Base-by-base conservation (phyloP, 2,888 invertebrate species). In the Strigamia maritima region DNA sequence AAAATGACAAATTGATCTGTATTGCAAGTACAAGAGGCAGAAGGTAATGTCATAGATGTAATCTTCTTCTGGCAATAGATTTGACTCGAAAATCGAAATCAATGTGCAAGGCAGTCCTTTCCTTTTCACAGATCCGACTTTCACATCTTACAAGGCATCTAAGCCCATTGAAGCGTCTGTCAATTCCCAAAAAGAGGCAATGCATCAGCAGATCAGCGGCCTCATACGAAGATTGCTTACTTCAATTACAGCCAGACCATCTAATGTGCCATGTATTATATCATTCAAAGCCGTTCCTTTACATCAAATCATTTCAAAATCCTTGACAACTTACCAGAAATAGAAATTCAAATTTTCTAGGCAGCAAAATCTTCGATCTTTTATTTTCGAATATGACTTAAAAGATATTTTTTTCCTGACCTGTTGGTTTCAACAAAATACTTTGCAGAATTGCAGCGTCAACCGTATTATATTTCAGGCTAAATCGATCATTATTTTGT, bases 61-160 rank as follows among this genome's bases (percentile, higher is more conserved):
- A 70, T 70, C 70, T 70, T 70, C 70, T 24, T 70, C 70, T 70
- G 54, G 70, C 70, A 70, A 70, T 70, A 70, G 70, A 70, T 70
- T 28, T 70, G 70, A 2, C 28, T 16, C 24, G 70, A 54, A 70
- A 70, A 12, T 16, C 24, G 70, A 54, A 70, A 70, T 70, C 70
- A 70, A 70, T 70, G 70, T 70, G 70, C 70, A 26, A 70, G 70
- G 24, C 24, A 3, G 70, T 28, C 70, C 70, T 28, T 70, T 54
- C 54, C 54, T 4, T 54, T 54, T 70, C 28, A 26, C 26, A 28
- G 70, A 10, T 14, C 70, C 24, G 70, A 70, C 70, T 70, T 70
- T 70, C 70, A 70, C 70, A 70, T 70, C 70, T 70, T 70, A 26
- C 28, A 28, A 70, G 70, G 70, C 70, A 70, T 70, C 70, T 70